Conservation (phyloP, 2,797 vertebrate species). For the Adrianichthys oophorus region DNA sequence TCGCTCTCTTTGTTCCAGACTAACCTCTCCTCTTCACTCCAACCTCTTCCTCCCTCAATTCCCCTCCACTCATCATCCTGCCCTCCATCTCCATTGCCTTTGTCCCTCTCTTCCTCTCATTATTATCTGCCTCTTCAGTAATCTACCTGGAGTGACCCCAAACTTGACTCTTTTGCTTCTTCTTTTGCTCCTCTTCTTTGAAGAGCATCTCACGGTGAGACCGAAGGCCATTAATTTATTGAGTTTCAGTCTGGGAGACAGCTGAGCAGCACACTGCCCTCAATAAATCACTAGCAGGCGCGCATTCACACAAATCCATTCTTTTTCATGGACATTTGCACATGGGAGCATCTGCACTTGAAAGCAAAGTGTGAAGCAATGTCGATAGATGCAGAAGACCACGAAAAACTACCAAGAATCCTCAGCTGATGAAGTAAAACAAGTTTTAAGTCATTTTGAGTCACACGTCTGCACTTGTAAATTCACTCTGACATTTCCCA, state of each 20-base stretch:
- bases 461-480: conserved; percentile 4
- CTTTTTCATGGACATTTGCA: conserved; percentile 4
- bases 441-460: conserved; percentile 3
- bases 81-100: conserved; percentile 39
- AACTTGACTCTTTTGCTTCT: conserved; percentile 39
- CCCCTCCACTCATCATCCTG: conserved; percentile 41
- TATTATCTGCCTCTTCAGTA: conserved; percentile 36
- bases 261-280: conserved; percentile 11
- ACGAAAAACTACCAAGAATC: conserved; percentile 10
- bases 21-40: conserved; percentile 38
- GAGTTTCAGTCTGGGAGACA: conserved; percentile 29
- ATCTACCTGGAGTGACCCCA: conserved; percentile 60
- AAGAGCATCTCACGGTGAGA: conserved; percentile 40
- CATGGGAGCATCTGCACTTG: neutral
- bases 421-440: conserved; percentile 21
- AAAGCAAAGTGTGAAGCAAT: conserved; percentile 9
- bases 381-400: conserved; percentile 20
- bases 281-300: conserved; percentile 29
- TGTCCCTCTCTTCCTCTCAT: conserved; percentile 49
- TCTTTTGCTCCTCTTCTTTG: conserved; percentile 28
- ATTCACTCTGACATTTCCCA: conserved; percentile 33
- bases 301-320: conserved; percentile 12
- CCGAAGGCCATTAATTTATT: conserved; percentile 35
- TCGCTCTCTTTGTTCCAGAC: conserved; percentile 48
- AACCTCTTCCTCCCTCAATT: conserved; percentile 36